Evolutionary conservation across 2,113 vertebrate genomes (phyloP).

Genomic region (Phodopus roborovskii): DNA sequence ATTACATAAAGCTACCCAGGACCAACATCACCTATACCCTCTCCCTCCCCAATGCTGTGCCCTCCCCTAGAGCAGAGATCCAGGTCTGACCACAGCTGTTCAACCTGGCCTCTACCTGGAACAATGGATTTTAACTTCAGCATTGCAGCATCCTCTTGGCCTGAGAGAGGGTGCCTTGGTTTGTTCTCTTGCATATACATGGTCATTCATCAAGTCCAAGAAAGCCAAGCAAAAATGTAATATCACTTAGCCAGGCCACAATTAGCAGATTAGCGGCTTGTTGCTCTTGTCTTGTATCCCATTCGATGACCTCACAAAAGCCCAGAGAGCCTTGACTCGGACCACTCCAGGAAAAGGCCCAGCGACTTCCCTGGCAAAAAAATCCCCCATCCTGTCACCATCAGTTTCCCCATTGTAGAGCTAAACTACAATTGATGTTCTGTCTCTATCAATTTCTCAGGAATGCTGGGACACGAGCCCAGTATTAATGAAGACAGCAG

Average conservation of each 20-base stretch:
- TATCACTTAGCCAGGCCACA: conserved; percentile 83
- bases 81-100: neutral
- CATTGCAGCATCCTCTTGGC: neutral
- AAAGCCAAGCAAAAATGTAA: conserved; percentile 79
- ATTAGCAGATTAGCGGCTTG: conserved; percentile 86
- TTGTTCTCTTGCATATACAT: conserved; percentile 65
- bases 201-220: conserved; percentile 81
- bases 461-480: conserved; percentile 72
- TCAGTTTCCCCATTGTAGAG: conserved; percentile 82
- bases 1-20: too few species aligned
- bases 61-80: neutral
- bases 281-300: conserved; percentile 87
- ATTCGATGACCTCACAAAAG: conserved; percentile 83
- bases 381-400: conserved; percentile 76
- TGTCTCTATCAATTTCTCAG: conserved; percentile 86
- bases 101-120: neutral
- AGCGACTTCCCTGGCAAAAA: conserved; percentile 7
- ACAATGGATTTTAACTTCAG: neutral
- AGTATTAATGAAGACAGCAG: conserved; percentile 82
- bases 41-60: fast-evolving
- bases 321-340: conserved; percentile 53
- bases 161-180: conserved; percentile 8
- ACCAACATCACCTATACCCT: neutral
- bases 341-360: conserved; percentile 73
- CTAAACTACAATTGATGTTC: conserved; percentile 86